Percentiles rank a stretch among this genome's conserved stretches.
These are phyloP conservation scores for Linnaemya vulpina DNA, from an alignment of 2,888 invertebrate species.

Conservation along the genomic window DNA sequence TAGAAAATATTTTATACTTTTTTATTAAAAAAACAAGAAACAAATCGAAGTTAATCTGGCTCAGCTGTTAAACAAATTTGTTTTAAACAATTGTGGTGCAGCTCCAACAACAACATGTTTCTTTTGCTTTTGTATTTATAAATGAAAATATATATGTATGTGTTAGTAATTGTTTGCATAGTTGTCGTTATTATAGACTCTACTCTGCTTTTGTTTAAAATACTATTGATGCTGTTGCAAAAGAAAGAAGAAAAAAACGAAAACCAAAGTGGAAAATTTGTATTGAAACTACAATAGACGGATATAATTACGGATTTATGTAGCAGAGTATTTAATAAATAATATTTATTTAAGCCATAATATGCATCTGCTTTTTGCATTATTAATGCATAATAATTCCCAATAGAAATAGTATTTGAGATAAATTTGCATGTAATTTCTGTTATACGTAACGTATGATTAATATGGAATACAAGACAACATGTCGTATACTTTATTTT, in stretches of 20 bases:
- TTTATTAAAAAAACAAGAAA: constrained; percentile 1
- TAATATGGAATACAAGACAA: neutral
- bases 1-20: constrained; percentile 32
- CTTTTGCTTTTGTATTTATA: constrained; percentile 7
- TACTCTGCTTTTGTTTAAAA: constrained; percentile 2
- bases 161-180: neutral
- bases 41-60: constrained; percentile 69
- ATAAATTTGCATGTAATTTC: neutral
- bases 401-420: neutral
- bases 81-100: constrained; percentile 26
- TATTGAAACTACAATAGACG: neutral
- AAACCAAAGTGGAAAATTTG: neutral
- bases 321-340: neutral
- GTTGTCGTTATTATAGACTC: constrained; percentile 45
- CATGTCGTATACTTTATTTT: neutral
- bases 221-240: neutral
- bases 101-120: constrained; percentile 18
- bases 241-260: neutral
- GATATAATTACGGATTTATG: neutral
- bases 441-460: neutral
- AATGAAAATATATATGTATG: neutral
- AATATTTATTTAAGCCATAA: neutral
- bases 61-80: constrained; percentile 59
- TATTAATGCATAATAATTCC: neutral
- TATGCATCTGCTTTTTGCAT: neutral